Evolutionary conservation across 2,797 vertebrate genomes (phyloP).

Genomic region (Myotis vivesi): DNA sequence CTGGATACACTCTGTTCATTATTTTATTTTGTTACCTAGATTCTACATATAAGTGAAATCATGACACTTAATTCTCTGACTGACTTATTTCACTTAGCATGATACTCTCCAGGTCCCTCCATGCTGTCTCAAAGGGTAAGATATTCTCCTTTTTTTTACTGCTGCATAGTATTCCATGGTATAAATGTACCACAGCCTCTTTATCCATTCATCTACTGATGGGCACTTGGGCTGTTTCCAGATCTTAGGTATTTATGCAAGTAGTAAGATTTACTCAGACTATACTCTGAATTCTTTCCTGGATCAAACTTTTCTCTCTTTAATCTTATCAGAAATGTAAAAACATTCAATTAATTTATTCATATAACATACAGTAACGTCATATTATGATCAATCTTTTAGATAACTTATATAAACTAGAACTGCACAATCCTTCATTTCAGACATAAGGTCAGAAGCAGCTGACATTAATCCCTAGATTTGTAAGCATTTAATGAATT

Average conservation of each 20-base stretch:
- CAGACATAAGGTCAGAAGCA: not conserved
- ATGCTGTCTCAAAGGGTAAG: too few relatives aligned
- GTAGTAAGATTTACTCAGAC: not conserved
- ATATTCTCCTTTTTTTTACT: too few relatives aligned
- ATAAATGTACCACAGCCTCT: too few relatives aligned
- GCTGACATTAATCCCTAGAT: not conserved
- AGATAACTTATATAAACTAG: not conserved
- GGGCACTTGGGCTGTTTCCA: too few relatives aligned
- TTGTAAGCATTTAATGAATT: not conserved
- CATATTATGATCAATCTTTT: not conserved
- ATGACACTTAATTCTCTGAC: too few relatives aligned
- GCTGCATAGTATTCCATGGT: too few relatives aligned
- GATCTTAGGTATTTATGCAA: not conserved
- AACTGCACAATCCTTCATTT: not conserved
- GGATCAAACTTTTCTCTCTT: not conserved
- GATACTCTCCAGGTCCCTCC: too few relatives aligned
- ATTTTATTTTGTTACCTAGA: too few relatives aligned
- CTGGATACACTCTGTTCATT: too few relatives aligned
- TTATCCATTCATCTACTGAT: too few relatives aligned
- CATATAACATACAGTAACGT: not conserved
- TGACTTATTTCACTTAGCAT: too few relatives aligned
- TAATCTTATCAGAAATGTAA: not conserved
- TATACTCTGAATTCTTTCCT: not conserved
- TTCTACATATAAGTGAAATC: too few relatives aligned
- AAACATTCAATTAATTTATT: not conserved